A percentile compares a stretch with the other conserved stretches of the same genome.
phyloP scores from a whole-genome alignment of 2,888 invertebrate genomes.

The Troides helena region DNA sequence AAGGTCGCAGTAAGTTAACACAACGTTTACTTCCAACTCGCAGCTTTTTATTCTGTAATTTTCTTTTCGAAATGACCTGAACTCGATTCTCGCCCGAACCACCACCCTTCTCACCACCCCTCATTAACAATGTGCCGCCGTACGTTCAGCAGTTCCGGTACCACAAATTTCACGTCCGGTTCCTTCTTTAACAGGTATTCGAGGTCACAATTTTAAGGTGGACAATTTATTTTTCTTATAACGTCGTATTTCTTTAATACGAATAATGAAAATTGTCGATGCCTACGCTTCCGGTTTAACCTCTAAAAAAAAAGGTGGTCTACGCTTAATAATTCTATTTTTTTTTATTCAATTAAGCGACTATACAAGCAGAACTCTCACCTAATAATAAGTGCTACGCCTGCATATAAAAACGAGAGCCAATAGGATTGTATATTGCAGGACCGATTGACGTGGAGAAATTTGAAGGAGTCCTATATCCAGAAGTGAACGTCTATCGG shows the following conservation, averaged over 20 bases:
- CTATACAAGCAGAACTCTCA: too few relatives aligned
- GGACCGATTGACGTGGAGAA: too few relatives aligned
- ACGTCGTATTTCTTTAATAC: slow-evolving; percentile 17
- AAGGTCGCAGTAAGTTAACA: slow-evolving; percentile 40
- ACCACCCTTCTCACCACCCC: slow-evolving; percentile 44
- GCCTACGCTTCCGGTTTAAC: too few relatives aligned
- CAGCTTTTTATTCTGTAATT: slow-evolving; percentile 52
- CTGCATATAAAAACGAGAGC: too few relatives aligned
- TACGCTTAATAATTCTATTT: too few relatives aligned
- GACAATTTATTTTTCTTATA: slow-evolving; percentile 26
- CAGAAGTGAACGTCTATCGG: too few relatives aligned
- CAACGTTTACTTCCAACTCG: slow-evolving; percentile 48
- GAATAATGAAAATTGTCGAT: slow-evolving; percentile 1
- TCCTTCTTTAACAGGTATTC: slow-evolving; percentile 44
- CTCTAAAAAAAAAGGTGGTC: too few relatives aligned
- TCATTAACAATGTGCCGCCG: slow-evolving; percentile 40
- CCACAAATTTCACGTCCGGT: slow-evolving; percentile 46
- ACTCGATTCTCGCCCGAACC: slow-evolving; percentile 41
- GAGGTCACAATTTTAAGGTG: slow-evolving; percentile 35
- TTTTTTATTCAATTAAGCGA: too few relatives aligned
- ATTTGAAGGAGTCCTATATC: too few relatives aligned
- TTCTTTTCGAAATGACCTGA: slow-evolving; percentile 44
- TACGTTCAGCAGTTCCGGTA: slow-evolving; percentile 58
- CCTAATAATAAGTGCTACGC: too few relatives aligned
- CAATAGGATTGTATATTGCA: too few relatives aligned